Conservation (phyloP, 2,888 invertebrate genomes). For the Oligia fasciuncula region DNA sequence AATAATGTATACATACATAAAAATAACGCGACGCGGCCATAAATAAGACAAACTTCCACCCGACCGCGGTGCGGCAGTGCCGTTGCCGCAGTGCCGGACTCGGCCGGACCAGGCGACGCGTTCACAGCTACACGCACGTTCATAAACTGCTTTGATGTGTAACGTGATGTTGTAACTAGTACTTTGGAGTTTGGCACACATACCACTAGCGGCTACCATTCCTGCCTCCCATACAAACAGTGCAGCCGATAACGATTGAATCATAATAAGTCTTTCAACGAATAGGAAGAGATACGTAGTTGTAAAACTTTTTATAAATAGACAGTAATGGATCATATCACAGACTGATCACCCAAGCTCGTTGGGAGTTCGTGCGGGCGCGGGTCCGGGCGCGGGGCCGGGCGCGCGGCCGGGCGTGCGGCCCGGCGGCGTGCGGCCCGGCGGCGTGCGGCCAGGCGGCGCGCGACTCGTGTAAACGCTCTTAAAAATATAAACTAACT, state of each 20-base stretch:
- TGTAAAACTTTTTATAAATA: conserved; percentile 44
- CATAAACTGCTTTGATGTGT: not conserved
- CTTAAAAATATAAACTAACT: conserved; percentile 54
- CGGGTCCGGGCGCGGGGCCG: not conserved
- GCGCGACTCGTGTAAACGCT: conserved; percentile 49
- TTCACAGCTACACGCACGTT: not conserved
- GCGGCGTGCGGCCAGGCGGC: conserved; percentile 15
- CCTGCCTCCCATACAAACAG: no score
- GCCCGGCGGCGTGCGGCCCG: no score
- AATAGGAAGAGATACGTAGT: conserved; percentile 35
- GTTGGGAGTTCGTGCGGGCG: conserved; percentile 43
- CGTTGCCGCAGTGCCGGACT: not conserved
- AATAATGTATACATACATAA: not conserved
- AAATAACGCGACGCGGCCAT: not conserved
- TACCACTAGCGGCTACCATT: not conserved
- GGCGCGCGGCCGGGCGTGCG: conserved; percentile 23
- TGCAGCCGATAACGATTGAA: not conserved
- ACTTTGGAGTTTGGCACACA: conserved; percentile 42
- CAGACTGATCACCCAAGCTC: conserved; percentile 55
- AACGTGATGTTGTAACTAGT: not conserved
- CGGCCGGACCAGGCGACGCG: not conserved
- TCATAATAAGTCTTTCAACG: conserved; percentile 18
- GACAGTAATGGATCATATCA: conserved; percentile 66
- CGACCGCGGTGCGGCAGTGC: not conserved
- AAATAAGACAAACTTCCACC: not conserved